A percentile compares a stretch with the other conserved stretches of the same genome.
Evolutionary conservation across 2,797 vertebrate species (phyloP).

Genomic region (Hippopotamyrus pictus): DNA sequence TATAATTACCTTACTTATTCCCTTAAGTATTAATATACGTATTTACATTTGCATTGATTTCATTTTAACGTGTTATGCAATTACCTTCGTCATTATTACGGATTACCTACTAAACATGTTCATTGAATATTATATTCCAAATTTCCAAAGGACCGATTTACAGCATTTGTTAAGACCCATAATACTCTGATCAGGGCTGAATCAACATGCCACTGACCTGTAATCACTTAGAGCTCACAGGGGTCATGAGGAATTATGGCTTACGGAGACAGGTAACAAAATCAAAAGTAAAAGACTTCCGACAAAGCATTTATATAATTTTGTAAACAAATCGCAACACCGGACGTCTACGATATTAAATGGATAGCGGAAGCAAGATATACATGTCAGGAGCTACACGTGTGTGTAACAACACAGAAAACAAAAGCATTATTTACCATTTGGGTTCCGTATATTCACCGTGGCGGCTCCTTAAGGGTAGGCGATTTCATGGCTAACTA

Average conservation of each 20-base stretch:
- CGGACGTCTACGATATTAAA: not conserved
- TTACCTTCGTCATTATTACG: not conserved
- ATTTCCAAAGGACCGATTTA: not conserved
- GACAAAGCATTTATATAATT: not conserved
- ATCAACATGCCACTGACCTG: not conserved
- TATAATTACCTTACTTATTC: not conserved
- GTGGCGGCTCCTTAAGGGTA: conserved; percentile 14
- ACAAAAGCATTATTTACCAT: conserved; percentile 34
- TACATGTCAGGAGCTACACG: not conserved
- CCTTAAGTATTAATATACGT: not conserved
- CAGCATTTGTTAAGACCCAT: not conserved
- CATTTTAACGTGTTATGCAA: not conserved
- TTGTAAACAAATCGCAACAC: not conserved
- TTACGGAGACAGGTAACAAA: not conserved
- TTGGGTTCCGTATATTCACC: conserved; percentile 37
- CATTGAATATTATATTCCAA: not conserved
- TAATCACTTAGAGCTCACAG: not conserved
- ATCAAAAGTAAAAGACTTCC: not conserved
- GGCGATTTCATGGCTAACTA: conserved; percentile 19
- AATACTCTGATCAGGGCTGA: not conserved
- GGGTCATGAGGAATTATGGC: not conserved
- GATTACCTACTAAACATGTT: not conserved
- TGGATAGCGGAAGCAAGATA: not conserved
- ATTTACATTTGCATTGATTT: not conserved
- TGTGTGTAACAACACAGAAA: not conserved